Base-by-base conservation (phyloP, 2,888 invertebrate species). In the Drosophila pegasa region DNA sequence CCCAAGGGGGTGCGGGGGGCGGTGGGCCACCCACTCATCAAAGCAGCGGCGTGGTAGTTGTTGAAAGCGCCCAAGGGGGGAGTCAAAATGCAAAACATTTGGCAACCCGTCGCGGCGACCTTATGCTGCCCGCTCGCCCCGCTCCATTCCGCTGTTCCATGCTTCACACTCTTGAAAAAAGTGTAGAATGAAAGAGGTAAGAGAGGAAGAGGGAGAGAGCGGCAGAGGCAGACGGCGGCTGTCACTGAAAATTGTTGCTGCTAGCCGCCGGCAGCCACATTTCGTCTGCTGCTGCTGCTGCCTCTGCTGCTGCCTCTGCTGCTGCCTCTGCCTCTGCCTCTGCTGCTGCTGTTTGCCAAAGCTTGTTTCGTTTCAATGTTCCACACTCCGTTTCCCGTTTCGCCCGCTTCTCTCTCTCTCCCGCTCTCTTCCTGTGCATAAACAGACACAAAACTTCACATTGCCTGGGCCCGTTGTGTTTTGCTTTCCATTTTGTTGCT, bases 261-360 rank as follows among this genome's bases (percentile, higher is more conserved):
- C 57, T 72, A 64, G 51, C 62, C 62, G 78, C 63, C 76, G 80
- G 80, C 84, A 80, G 66, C 61, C 60, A 76, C 65, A 79, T 71
- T 86, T 80, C 69, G 84, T 84, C 71, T 71, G 66, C 61, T 55
- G 62, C 38, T 51, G 47, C 41, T 56, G 62, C 31, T 62, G n/a
- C n/a, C n/a, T n/a, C n/a, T 74, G 67, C 59, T 80, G 48, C 61
- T 69, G 51, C 58, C 58, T 70, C 60, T 70, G 79, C n/a, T 14
- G 79, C 80, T 72, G 61, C 63, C 57, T 81, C 71, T 70, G 63
- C 58, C 52, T 58, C 45, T 48, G 50, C 35, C 41, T 52, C 41
- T 64, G 51, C 63, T 67, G 25, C 73, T 69, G 65, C 58, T 59
- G 59, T 65, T 72, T 70, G 80, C 71, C 63, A 77, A 69, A 74